Evolutionary conservation across 2,113 vertebrate genomes (phyloP).

Genomic region (Eretmochelys imbricata): DNA sequence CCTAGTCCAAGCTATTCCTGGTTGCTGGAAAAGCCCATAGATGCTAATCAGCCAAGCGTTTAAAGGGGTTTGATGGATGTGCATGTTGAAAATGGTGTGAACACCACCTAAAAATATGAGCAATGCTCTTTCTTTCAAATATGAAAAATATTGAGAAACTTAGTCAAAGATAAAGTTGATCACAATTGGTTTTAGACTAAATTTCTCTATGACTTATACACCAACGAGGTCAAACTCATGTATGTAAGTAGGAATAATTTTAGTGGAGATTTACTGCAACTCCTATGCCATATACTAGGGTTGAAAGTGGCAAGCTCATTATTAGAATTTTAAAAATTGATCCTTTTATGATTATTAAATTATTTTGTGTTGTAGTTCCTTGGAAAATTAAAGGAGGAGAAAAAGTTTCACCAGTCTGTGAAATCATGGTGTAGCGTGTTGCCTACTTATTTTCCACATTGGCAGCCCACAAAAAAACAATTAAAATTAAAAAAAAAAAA

Average conservation of each 20-base stretch:
- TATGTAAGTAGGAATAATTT: not conserved
- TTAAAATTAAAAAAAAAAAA: constrained; percentile 36
- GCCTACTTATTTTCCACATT: not conserved
- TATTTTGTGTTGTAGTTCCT: not conserved
- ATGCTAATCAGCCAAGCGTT: not conserved
- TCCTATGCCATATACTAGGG: not conserved
- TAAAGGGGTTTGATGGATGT: not conserved
- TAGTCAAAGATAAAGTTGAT: not conserved
- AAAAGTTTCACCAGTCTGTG: not conserved
- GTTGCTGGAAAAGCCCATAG: not conserved
- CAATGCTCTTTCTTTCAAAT: not conserved
- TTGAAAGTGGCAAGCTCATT: not conserved
- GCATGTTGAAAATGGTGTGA: not conserved
- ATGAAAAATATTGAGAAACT: not conserved
- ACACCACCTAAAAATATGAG: not conserved
- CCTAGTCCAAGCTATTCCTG: not conserved
- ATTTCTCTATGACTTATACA: not conserved
- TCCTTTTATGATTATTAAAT: not conserved
- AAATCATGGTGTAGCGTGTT: constrained; percentile 28
- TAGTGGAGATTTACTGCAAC: not conserved
- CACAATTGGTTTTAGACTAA: not conserved
- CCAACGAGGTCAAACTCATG: not conserved
- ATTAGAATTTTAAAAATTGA: not conserved
- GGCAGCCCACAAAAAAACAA: constrained; percentile 12
- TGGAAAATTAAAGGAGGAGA: not conserved